Percentiles rank a stretch among this genome's conserved stretches.
phyloP scores from a whole-genome alignment of 2,888 invertebrate species.

The Siphlonurus alternatus region DNA sequence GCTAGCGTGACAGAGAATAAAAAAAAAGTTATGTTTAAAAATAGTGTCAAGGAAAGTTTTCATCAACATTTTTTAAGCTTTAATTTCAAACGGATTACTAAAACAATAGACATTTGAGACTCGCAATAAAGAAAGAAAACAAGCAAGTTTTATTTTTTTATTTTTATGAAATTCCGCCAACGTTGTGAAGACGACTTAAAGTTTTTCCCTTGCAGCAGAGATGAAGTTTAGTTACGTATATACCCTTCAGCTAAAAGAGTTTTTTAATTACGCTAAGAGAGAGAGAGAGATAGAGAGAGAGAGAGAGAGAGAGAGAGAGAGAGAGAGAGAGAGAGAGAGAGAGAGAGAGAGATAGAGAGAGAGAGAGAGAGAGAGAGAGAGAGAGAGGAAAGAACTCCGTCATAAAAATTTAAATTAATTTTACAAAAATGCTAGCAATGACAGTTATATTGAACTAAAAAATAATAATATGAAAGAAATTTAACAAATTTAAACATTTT shows the following conservation, averaged over 20 bases:
- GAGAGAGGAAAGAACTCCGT: background rate
- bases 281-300: background rate
- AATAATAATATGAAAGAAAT: background rate
- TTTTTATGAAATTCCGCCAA: background rate
- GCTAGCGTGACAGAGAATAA: no score
- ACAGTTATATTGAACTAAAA: background rate
- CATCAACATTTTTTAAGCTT: no score
- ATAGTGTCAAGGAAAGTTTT: no score
- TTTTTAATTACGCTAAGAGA: background rate
- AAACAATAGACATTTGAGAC: no score
- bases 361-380: background rate
- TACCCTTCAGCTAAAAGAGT: background rate
- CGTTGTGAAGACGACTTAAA: background rate
- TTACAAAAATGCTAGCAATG: background rate
- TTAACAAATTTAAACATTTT: no score
- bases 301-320: background rate
- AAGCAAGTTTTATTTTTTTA: background rate
- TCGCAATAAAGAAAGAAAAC: no score
- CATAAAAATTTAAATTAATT: background rate
- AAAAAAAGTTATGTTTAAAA: no score
- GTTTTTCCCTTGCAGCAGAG: background rate
- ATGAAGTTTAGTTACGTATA: background rate
- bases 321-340: background rate
- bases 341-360: background rate
- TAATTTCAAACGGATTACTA: no score